phyloP scores from a whole-genome alignment of 2,888 invertebrate species.

The Tenthredo scrophulariae region DNA sequence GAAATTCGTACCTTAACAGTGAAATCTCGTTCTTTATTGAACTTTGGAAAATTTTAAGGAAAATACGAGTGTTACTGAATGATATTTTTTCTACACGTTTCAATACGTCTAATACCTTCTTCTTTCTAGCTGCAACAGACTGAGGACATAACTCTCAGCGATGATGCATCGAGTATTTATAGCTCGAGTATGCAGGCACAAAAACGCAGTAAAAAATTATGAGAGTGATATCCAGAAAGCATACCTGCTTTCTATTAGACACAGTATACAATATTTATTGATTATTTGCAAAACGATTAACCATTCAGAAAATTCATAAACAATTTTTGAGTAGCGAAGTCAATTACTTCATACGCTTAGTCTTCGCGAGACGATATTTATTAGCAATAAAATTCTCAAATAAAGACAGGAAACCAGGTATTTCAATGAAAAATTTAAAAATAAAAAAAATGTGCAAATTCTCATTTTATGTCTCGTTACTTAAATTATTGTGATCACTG shows the following conservation, averaged over 20 bases:
- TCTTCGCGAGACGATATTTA: neutral
- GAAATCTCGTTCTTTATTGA: neutral
- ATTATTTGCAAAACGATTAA: neutral
- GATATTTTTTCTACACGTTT: neutral
- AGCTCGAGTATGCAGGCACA: conserved; percentile 16
- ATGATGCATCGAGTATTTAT: conserved; percentile 36
- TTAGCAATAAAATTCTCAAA: neutral
- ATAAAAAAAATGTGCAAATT: neutral
- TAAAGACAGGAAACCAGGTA: neutral
- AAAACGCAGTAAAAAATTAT: neutral
- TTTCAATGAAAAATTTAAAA: neutral
- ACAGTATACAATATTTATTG: neutral
- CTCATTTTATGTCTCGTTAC: neutral
- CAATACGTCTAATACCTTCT: neutral
- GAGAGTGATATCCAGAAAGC: neutral
- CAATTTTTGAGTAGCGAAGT: neutral
- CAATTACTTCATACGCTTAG: neutral
- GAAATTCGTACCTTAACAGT: neutral
- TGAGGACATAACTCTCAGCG: neutral
- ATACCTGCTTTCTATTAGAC: too few species aligned
- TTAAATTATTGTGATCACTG: neutral
- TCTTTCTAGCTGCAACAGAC: conserved; percentile 14
- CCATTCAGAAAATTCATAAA: neutral
- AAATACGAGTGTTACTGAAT: neutral
- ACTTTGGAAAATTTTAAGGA: neutral